These are phyloP conservation scores for Herpetotheres cachinnans DNA, from an alignment of 2,113 vertebrate genomes.

Conservation along the genomic window DNA sequence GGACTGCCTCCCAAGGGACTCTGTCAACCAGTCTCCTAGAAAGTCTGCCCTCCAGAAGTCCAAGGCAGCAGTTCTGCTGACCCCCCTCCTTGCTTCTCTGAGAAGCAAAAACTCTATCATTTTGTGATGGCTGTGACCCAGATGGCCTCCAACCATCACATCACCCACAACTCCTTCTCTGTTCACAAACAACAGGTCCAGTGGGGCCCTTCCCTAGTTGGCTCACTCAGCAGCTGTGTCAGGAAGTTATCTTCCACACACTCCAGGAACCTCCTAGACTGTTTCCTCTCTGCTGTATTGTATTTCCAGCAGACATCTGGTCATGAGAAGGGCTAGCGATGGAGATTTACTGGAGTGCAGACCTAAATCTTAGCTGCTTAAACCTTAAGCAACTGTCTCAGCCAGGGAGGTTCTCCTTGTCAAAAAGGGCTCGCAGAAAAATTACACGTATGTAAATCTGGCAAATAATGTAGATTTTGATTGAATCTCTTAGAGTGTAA, in stretches of 20 bases:
- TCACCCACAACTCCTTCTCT: neutral
- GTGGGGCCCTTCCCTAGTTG: neutral
- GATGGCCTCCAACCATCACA: neutral
- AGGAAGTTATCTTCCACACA: neutral
- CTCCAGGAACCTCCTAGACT: neutral
- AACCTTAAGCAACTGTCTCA: neutral
- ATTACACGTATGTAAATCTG: neutral
- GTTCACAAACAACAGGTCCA: neutral
- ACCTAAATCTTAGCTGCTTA: neutral
- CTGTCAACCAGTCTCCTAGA: neutral
- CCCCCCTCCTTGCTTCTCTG: neutral
- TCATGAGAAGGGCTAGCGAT: neutral
- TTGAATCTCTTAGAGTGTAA: neutral
- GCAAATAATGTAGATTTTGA: neutral
- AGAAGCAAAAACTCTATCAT: neutral
- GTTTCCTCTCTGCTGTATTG: neutral
- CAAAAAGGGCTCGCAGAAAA: neutral
- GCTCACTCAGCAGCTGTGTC: neutral
- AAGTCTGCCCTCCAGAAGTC: neutral
- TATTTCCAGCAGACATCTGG: neutral
- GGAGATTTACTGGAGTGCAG: neutral
- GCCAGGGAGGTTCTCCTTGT: neutral
- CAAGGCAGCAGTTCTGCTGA: neutral
- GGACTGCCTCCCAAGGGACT: neutral
- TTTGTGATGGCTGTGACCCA: neutral